A percentile compares a stretch with the other conserved stretches of the same genome.
Conservation (phyloP, 2,797 vertebrate genomes). For the Coluber constrictor region DNA sequence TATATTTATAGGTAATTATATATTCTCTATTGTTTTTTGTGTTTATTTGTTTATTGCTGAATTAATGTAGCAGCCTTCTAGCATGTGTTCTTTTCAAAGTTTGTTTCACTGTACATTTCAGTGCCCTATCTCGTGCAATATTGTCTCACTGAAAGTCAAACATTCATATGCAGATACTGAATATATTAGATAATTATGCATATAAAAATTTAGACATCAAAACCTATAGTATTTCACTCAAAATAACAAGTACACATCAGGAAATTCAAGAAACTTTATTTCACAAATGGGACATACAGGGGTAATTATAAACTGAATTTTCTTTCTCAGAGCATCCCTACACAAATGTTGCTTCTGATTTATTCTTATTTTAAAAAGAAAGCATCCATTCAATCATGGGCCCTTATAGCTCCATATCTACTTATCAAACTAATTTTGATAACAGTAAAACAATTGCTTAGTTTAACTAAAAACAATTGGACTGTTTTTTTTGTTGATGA, state of each 20-base stretch:
- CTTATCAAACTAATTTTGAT: constrained; percentile 44
- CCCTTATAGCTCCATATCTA: constrained; percentile 58
- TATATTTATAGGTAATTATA: neutral
- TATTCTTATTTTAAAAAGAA: constrained; percentile 63
- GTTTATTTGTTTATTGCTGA: neutral
- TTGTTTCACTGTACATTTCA: neutral
- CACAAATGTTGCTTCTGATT: constrained; percentile 55
- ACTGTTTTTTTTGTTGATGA: neutral
- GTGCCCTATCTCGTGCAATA: neutral
- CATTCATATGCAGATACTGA: neutral
- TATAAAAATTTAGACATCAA: neutral
- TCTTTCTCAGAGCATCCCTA: constrained; percentile 43
- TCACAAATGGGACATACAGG: neutral
- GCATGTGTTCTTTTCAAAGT: neutral
- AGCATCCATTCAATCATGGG: constrained; percentile 65
- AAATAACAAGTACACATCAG: neutral
- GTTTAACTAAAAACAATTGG: constrained; percentile 18
- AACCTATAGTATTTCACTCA: constrained; percentile 16
- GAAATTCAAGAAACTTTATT: constrained; percentile 23
- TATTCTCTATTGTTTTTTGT: neutral
- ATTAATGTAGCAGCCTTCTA: neutral
- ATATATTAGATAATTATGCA: neutral
- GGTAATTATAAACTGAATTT: constrained; percentile 39
- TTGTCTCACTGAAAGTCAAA: neutral
- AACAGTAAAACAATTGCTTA: constrained; percentile 13